Base-by-base conservation (phyloP, 2,888 invertebrate species). In the Lymantria dispar region DNA sequence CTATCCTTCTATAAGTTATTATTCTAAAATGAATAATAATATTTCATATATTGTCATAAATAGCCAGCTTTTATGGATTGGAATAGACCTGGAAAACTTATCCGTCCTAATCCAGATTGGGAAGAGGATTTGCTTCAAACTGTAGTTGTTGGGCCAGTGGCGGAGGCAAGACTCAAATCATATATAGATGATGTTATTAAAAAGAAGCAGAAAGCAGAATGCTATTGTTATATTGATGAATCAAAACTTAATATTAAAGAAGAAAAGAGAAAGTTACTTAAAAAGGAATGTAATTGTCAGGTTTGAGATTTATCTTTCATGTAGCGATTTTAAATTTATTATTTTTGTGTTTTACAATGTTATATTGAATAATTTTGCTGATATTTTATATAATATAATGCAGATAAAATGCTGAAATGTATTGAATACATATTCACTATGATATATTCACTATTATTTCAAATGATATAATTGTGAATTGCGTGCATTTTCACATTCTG, bases 71-170 rank as follows among this genome's bases (percentile, higher is more conserved):
- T 7, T 12, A 40, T 52, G 52, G 52, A 52, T 45, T 52, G 50
- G 50, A 50, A 56, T 45, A 46, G 56, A 40, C 50, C 52, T 8
- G 40, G 43, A 2, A 52, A 50, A 13, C 30, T 63, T 0, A 40
- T 67, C 0, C 65, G 70, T 0, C 70, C 69, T 0, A 70, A 74
- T 29, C 72, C 72, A 0, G 62, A 74, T 22, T 70, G 65, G 68
- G 71, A 72, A 12, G 68, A 71, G 7, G 75, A 74, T 9, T 22
- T 74, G 22, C 39, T 43, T 0, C 63, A 64, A 38, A 58, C 65
- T 0, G 60, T 66, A 12, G 66, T 59, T 13, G 56, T 74, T 0
- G 64, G 58, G 0, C 60, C 70, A 0, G 53, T 53, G 0, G 61
- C 64, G 1, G 33, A 43, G 3, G 51, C 39, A 9, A 60, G 72